Evolutionary conservation across 2,797 vertebrate species (phyloP).

Genomic region (Aulostomus chinensis): DNA sequence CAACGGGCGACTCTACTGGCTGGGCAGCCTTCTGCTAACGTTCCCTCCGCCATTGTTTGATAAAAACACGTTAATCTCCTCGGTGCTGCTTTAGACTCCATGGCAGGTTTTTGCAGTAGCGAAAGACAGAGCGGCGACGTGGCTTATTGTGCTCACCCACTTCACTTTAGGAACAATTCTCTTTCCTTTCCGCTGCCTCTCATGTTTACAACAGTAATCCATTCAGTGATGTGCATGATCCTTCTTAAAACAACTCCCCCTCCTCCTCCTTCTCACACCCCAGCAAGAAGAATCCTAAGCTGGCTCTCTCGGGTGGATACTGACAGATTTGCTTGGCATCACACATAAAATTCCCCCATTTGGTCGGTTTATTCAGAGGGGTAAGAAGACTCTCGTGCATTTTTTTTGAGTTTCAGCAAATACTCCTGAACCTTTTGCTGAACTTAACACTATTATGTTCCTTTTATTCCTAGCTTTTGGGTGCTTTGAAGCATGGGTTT

Average conservation of each 20-base stretch:
- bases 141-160: slow-evolving; percentile 27
- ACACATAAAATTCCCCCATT: slow-evolving; percentile 30
- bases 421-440: slow-evolving; percentile 30
- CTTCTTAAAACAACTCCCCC: slow-evolving; percentile 24
- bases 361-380: slow-evolving; percentile 33
- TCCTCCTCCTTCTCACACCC: slow-evolving; percentile 13
- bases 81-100: slow-evolving; percentile 32
- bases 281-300: slow-evolving; percentile 23
- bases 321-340: slow-evolving; percentile 22
- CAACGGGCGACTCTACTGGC: neutral
- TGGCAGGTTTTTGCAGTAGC: slow-evolving; percentile 42
- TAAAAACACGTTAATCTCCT: slow-evolving; percentile 56
- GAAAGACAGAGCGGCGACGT: slow-evolving; percentile 32
- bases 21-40: slow-evolving; percentile 14
- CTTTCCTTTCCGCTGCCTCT: slow-evolving; percentile 35
- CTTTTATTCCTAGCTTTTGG: slow-evolving; percentile 18
- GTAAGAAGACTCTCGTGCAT: slow-evolving; percentile 7
- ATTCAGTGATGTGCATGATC: slow-evolving; percentile 49
- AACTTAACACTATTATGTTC: slow-evolving; percentile 9
- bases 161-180: slow-evolving; percentile 39
- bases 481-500: slow-evolving; percentile 3
- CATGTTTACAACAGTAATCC: slow-evolving; percentile 57
- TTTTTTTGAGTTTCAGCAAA: slow-evolving; percentile 22
- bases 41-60: slow-evolving; percentile 18
- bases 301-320: slow-evolving; percentile 33